phyloP scores from a whole-genome alignment of 2,888 invertebrate species.

The Pyrgus malvae region DNA sequence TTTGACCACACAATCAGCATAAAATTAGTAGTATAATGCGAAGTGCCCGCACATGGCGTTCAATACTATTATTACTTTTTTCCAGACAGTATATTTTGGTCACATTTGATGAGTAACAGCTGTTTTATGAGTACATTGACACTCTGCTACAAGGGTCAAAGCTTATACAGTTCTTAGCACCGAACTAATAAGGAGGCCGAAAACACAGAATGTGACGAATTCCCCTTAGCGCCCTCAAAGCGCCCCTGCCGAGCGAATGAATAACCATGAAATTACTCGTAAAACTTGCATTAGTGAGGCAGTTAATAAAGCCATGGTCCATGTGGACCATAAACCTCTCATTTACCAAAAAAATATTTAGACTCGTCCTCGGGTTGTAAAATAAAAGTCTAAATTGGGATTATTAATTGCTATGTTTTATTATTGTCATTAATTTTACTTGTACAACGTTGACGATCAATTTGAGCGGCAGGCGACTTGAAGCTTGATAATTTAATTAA shows the following conservation, averaged over 20 bases:
- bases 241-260: slow-evolving; percentile 62
- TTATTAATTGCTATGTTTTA: slow-evolving; percentile 60
- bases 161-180: slow-evolving; percentile 20
- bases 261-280: slow-evolving; percentile 78
- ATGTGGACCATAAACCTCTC: slow-evolving; percentile 66
- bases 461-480: not conserved
- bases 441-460: slow-evolving; percentile 25
- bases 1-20: no score
- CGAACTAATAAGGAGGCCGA: slow-evolving; percentile 33
- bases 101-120: slow-evolving; percentile 20
- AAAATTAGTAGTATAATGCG: no score
- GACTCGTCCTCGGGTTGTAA: slow-evolving; percentile 46
- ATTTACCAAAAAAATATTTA: slow-evolving; percentile 38
- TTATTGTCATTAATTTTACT: slow-evolving; percentile 47
- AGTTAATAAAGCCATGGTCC: slow-evolving; percentile 65
- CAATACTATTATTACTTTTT: no score
- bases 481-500: slow-evolving; percentile 1
- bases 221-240: slow-evolving; percentile 41
- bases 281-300: slow-evolving; percentile 73
- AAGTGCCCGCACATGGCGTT: no score
- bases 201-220: slow-evolving; percentile 40
- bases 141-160: slow-evolving; percentile 14
- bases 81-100: slow-evolving; percentile 14
- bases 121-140: slow-evolving; percentile 35
- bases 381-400: slow-evolving; percentile 54